Evolutionary conservation across 2,888 invertebrate genomes (phyloP), one percentile per base, ranked within the genome.

Genomic region (Drosophila nigricruria): DNA sequence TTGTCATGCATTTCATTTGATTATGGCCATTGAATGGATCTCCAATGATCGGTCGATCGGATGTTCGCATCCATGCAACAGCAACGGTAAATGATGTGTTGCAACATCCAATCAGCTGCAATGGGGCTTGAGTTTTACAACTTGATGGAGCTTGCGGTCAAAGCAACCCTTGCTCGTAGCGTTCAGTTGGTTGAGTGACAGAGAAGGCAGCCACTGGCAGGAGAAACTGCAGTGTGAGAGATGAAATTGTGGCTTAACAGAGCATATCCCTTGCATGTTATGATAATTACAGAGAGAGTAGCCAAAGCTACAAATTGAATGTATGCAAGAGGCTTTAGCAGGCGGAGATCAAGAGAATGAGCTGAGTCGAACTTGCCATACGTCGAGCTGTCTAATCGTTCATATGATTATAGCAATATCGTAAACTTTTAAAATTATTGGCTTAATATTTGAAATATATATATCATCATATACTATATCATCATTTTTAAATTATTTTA

Each of bases 1-100:
- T 79, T 73, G 58, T 53, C 30, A 45, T 64, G 43, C 34, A 52
- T 12, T 71, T 36, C 23, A 36, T 60, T 63, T 64, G 62, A 65
- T 79, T 63, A 66, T 47, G 58, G 36, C 34, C 40, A 30, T 20
- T 25, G 27, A 25, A 25, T 47, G 42, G 40, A 25, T 58, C 30
- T n/a, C 20, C 9, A 18, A 14, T 30, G 34, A 45, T 25, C 45
- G 1, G 0, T 0, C 16, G 42, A n/a, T 16, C 47, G 36, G 27
- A 32, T 38, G 16, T 23, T 6, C 18, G 27, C 38, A 16, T 16
- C 25, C 43, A 45, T 40, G 38, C 40, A 42, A 42, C 40, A 49
- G 32, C 40, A 47, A 64, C 52, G 14, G 40, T 40, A 62, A 54
- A 52, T 67, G 62, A 38, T 43, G 34, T 65, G 57, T 36, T 36